Evolutionary conservation across 2,797 vertebrate species (phyloP).

Genomic region (Oceanodroma leucorhoa): DNA sequence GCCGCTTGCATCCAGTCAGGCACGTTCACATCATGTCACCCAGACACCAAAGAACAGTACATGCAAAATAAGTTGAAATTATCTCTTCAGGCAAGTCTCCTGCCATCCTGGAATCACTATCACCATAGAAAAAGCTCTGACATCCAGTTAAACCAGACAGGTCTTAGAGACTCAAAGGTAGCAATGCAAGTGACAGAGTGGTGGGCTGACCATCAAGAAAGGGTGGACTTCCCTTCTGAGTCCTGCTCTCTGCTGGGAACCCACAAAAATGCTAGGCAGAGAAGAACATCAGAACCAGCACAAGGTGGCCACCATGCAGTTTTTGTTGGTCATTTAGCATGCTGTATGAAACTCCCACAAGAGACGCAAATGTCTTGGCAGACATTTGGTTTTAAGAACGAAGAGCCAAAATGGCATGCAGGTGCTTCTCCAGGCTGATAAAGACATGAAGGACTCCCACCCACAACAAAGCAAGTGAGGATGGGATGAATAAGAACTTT

Average conservation of each 20-base stretch:
- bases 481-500: not conserved
- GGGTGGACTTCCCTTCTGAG: not conserved
- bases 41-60: not conserved
- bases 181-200: not conserved
- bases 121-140: not conserved
- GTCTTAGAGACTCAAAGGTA: not conserved
- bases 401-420: conserved; percentile 53
- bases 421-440: not conserved
- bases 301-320: not conserved
- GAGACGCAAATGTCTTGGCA: not conserved
- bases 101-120: not conserved
- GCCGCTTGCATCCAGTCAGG: conserved; percentile 28
- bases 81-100: not conserved
- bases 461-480: conserved; percentile 14
- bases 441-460: not conserved
- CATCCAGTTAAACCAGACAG: not conserved
- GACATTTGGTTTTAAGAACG: not conserved
- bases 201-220: conserved; percentile 16
- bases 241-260: not conserved
- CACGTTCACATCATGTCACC: not conserved
- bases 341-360: not conserved
- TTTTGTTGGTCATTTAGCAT: not conserved
- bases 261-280: not conserved
- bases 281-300: not conserved
- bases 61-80: conserved; percentile 48